Evolutionary conservation across 2,113 vertebrate genomes (phyloP), one percentile per base, ranked within the genome.

Genomic region (Phalacrocorax aristotelis): DNA sequence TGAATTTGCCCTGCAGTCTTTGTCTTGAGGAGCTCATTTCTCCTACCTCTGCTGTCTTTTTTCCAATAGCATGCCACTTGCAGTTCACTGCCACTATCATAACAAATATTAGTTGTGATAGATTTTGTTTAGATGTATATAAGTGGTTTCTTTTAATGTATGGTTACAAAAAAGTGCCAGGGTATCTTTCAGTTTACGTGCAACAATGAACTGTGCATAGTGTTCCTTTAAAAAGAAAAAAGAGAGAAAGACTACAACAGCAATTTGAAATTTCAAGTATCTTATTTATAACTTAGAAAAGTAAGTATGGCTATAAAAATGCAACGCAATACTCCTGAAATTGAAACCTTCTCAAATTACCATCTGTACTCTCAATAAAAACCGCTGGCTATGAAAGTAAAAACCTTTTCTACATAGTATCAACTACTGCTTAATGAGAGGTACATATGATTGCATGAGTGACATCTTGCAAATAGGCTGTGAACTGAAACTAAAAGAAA

Each of bases 131-230:
- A 62, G 10, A 36, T 22, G 11, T 17, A 29, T 70, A 6, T 34
- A 70, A 77, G 10, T 54, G 26, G 3, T 6, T 58, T 12, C 4
- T 80, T 81, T 69, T 40, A 78, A 7, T 26, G 13, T 30, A 49
- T 0, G 0, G 6, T 42, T 61, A 46, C 5, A 1, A 84, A 84
- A 55, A 89, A 25, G 8, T n/a, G 34, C 27, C 0, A 27, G 5
- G 4, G 9, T 52, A 36, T 75, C 23, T 65, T 78, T 69, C 23
- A 48, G 5, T 69, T 81, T 64, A 26, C 11, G 17, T 60, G 40
- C 6, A 69, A 25, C 2, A 46, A 34, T 5, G 38, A 83, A 49
- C 13, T 65, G 2, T 65, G 10, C 2, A 4, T 22, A 55, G 2
- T 13, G 74, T 57, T 38, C 20, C 32, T 64, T 54, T 15, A 40